Base-by-base conservation (phyloP, 2,113 vertebrate species). In the Phylloscopus trochiloides region DNA sequence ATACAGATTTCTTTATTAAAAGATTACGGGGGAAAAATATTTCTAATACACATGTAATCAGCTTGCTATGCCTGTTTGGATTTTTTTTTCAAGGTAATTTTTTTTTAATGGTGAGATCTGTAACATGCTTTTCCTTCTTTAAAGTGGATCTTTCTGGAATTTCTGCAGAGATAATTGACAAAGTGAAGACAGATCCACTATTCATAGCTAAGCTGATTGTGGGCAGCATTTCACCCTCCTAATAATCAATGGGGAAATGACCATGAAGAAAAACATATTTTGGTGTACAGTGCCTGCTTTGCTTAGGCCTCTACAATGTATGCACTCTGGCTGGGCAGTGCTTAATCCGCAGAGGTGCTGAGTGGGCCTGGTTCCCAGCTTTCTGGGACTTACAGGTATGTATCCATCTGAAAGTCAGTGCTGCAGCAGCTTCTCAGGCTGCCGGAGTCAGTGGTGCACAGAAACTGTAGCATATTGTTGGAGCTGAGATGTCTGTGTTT, bases 321-420 rank as follows among this genome's bases (percentile, higher is more conserved):
- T 0, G 0, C 10, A 0, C 34, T 52, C 1, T 17, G 42, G 5
- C 31, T 34, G 19, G 17, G 61, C 68, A 26, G 29, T 61, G 24
- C 40, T 38, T n/a, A 4, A 32, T 45, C 76, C 62, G 26, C 58
- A 63, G 34, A 50, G 45, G 28, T 32, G 32, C 32, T 12, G 20
- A 20, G 31, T n/a, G 50, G 10, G 10, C 55, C 84, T 2, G 0
- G 22, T 48, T 86, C 40, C 17, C 17, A 25, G 25, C 5, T 77
- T 71, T 74, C 34, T 51, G 24, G 25, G 47, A 34, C 17, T 74
- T 61, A 31, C 4, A 22, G 15, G 20, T 72, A 12, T 14, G 19
- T 34, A 7, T 7, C 21, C 9, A 3, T 47, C 34, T 15, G 29
- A 58, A 80, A 91, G 34, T 51, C 20, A 1, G 16, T 17, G 45